phyloP scores from a whole-genome alignment of 2,113 vertebrate genomes.

The Microtus oregoni region DNA sequence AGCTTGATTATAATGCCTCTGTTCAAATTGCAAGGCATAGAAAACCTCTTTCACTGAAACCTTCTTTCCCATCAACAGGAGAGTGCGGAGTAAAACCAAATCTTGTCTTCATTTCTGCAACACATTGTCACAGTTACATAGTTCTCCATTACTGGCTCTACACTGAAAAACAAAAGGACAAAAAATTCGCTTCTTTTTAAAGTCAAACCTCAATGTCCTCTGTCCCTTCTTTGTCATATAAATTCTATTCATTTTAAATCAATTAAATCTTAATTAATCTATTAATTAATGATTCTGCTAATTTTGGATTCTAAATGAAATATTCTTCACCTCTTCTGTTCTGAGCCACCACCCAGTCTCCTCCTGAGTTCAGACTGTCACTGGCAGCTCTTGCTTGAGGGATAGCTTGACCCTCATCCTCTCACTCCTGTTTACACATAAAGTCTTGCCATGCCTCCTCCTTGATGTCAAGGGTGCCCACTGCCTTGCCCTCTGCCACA shows the following conservation, averaged over 20 bases:
- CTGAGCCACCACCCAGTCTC: neutral
- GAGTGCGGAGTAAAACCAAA: slow-evolving; percentile 1
- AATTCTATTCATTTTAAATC: neutral
- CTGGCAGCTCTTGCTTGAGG: neutral
- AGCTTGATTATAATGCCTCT: neutral
- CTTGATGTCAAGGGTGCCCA: neutral
- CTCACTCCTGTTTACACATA: neutral
- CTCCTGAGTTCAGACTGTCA: neutral
- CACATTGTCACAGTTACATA: neutral
- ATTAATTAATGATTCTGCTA: neutral
- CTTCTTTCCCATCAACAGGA: slow-evolving; percentile 18
- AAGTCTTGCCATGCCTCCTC: neutral
- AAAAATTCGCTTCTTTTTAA: neutral
- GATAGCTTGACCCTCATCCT: neutral
- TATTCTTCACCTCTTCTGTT: neutral
- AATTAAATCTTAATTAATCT: neutral
- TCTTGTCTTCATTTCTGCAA: slow-evolving; percentile 44
- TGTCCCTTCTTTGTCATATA: neutral
- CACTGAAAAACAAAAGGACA: neutral
- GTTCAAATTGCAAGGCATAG: slow-evolving; percentile 10
- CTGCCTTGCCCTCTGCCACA: no score
- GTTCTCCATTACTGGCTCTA: neutral
- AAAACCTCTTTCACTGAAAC: neutral
- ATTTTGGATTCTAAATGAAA: neutral
- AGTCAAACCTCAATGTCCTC: neutral